Base-by-base conservation (phyloP, 2,888 invertebrate species). In the Schizaphis graminum region DNA sequence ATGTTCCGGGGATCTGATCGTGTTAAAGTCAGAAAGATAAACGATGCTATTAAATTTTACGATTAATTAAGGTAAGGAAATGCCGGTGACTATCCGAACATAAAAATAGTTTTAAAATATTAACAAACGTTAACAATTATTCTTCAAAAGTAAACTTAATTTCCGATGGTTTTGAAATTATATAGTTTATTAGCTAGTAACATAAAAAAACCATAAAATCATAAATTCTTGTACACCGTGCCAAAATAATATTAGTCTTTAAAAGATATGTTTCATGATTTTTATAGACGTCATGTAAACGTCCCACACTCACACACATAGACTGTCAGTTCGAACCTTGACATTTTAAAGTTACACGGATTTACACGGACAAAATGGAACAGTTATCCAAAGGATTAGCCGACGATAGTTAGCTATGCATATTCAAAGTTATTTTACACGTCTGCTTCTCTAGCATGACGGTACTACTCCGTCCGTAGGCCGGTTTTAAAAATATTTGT, bases 221-320 rank as follows among this genome's bases (percentile, higher is more conserved):
- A 84, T 93, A 93, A 89, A 84, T 93, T 93, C 89, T 85, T 56
- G 93, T 88, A 88, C 84, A n/a, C 44, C 89, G 84, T 89, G 93
- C 93, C 93, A 93, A 93, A 93, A 89, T 93, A 89, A 93, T 93
- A 93, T 89, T 93, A 90, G 67, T 92, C 67, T 67, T 56, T 89
- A 89, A 93, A 84, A 89, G 44, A 93, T 88, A 88, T 56, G 93
- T 89, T 84, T 49, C 93, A 41, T 89, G 57, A 77, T 89, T 77
- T 88, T 67, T 77, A 88, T 57, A 89, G 89, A 85, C 89, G 93
- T 93, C 93, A 56, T 90, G 93, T 77, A 88, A 93, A 90, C 93
- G 89, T 93, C 93, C 93, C 89, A 93, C 89, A 90, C 93, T 93
- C 93, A 57, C 56, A 57, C 56, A 49, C 89, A 85, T 2, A 35